Percentiles rank a stretch among this genome's conserved stretches.
Evolutionary conservation across 2,888 invertebrate species (phyloP).

Genomic region (Vesta saturnalis): DNA sequence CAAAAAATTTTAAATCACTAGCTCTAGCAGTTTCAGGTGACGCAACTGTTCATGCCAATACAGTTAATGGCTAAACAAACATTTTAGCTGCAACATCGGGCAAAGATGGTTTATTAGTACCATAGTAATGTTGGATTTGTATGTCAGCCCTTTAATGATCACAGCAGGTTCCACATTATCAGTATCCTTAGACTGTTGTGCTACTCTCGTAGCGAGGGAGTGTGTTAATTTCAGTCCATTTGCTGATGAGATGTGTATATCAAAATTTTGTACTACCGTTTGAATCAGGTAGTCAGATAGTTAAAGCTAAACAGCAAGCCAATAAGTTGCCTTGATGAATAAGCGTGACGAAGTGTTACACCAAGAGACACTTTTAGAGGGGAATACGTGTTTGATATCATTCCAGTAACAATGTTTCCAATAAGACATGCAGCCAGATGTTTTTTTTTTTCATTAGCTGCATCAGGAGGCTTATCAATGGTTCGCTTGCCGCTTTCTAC

Average conservation of each 20-base stretch:
- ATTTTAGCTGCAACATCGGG: not conserved
- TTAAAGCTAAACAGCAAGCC: not conserved
- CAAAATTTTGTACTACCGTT: not conserved
- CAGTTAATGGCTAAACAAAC: not conserved
- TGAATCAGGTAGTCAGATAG: not conserved
- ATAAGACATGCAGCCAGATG: conserved; percentile 4
- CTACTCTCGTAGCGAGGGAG: not conserved
- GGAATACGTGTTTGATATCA: not conserved
- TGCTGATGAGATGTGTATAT: conserved; percentile 1
- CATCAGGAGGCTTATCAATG: conserved; percentile 9
- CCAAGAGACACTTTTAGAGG: conserved; percentile 7
- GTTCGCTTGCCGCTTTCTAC: not conserved
- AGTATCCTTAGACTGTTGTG: conserved; percentile 7
- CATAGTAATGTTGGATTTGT: not conserved
- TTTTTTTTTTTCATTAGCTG: not conserved
- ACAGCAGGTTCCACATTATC: conserved; percentile 4
- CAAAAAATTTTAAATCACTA: not conserved
- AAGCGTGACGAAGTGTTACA: conserved; percentile 12
- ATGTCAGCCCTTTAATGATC: not conserved
- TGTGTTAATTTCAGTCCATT: conserved; percentile 3
- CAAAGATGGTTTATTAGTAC: not conserved
- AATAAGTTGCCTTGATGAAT: conserved; percentile 3
- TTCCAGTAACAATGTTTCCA: conserved; percentile 8
- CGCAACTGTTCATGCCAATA: not conserved
- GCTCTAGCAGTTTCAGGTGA: not conserved